Percentiles rank a stretch among this genome's conserved stretches.
These are phyloP conservation scores for Horisme vitalbata DNA, from an alignment of 2,888 invertebrate species.

Conservation along the genomic window DNA sequence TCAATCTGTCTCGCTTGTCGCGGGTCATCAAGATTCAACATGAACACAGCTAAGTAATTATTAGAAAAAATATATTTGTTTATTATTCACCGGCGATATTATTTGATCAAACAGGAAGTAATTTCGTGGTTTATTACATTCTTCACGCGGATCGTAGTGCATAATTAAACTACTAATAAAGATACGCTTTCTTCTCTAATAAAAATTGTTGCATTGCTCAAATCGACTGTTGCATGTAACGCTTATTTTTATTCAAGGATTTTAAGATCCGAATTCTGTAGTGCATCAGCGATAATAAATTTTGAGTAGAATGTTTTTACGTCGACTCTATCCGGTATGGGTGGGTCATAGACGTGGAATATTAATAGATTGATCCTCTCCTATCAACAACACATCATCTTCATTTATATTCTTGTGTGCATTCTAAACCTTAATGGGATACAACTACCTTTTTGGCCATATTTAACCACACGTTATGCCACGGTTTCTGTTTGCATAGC, in stretches of 20 bases:
- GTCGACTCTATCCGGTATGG: slow-evolving; percentile 55
- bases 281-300: slow-evolving; percentile 5
- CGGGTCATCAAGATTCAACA: slow-evolving; percentile 18
- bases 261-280: slow-evolving; percentile 1
- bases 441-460: slow-evolving; percentile 2
- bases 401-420: slow-evolving; percentile 22
- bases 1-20: slow-evolving; percentile 28
- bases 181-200: slow-evolving; percentile 67
- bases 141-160: slow-evolving; percentile 62
- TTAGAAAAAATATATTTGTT: slow-evolving; percentile 22
- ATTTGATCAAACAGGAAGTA: slow-evolving; percentile 60
- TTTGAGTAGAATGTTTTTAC: slow-evolving; percentile 39
- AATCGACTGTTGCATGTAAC: slow-evolving; percentile 8
- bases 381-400: slow-evolving; percentile 33
- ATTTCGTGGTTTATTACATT: slow-evolving; percentile 74
- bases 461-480: background rate
- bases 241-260: slow-evolving; percentile 14
- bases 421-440: slow-evolving; percentile 11
- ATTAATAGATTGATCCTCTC: slow-evolving; percentile 50
- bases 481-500: background rate
- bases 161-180: slow-evolving; percentile 62
- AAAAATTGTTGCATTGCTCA: slow-evolving; percentile 40
- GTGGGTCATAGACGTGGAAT: slow-evolving; percentile 51
- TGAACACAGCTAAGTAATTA: slow-evolving; percentile 14
- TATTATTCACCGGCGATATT: slow-evolving; percentile 35